Evolutionary conservation across 2,113 vertebrate genomes (phyloP).

Genomic region (Marcusenius ussheri): DNA sequence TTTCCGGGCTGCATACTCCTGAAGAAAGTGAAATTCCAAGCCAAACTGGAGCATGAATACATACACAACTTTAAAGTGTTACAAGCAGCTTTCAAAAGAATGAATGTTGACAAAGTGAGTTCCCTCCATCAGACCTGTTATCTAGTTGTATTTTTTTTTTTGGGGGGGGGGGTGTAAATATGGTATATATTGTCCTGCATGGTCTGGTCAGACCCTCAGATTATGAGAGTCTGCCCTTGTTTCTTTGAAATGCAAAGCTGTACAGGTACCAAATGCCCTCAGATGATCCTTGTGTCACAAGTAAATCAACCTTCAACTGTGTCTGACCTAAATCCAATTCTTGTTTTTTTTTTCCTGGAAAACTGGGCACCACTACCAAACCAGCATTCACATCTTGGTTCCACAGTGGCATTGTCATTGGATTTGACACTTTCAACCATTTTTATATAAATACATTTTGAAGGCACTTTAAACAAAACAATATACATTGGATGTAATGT

Average conservation of each 20-base stretch:
- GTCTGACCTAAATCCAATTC: background rate
- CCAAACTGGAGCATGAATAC: slow-evolving; percentile 91
- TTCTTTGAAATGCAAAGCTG: background rate
- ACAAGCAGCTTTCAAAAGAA: slow-evolving; percentile 93
- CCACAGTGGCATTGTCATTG: background rate
- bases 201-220: background rate
- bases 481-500: background rate
- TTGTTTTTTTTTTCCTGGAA: background rate
- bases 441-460: background rate
- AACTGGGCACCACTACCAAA: background rate
- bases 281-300: background rate
- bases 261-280: background rate
- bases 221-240: background rate
- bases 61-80: slow-evolving; percentile 99
- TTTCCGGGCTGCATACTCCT: slow-evolving; percentile 90
- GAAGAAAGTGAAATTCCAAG: slow-evolving; percentile 97
- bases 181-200: background rate
- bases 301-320: background rate
- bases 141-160: background rate
- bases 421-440: background rate
- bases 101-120: slow-evolving; percentile 92
- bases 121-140: background rate
- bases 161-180: background rate
- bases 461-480: background rate
- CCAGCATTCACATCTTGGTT: background rate